These are phyloP conservation scores for Drosophila bocqueti DNA, from an alignment of 1,140 invertebrate species.

Conservation along the genomic window DNA sequence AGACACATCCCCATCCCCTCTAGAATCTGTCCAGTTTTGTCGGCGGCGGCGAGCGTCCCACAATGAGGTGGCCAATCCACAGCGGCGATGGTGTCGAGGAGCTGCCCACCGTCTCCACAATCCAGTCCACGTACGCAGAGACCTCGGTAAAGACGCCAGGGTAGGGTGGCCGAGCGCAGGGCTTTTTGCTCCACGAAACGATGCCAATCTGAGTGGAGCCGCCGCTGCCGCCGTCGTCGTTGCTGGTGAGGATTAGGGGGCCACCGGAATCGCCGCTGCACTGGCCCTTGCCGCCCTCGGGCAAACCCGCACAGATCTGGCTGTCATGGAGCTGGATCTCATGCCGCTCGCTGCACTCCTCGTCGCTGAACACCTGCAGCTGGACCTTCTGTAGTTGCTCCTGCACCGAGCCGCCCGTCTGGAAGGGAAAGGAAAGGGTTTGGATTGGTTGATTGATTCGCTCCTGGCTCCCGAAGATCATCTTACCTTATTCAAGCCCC, in stretches of 20 bases:
- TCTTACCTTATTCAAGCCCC: slow-evolving; percentile 74
- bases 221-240: not conserved
- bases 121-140: slow-evolving; percentile 85
- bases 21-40: slow-evolving; percentile 11
- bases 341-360: slow-evolving; percentile 75
- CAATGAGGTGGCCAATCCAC: slow-evolving; percentile 59
- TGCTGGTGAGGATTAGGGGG: slow-evolving; percentile 73
- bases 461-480: rapidly evolving
- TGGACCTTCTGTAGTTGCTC: slow-evolving; percentile 78
- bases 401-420: slow-evolving; percentile 82
- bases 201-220: slow-evolving; percentile 83
- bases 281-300: slow-evolving; percentile 84
- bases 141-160: slow-evolving; percentile 86
- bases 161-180: slow-evolving; percentile 84
- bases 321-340: slow-evolving; percentile 59
- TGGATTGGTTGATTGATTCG: not conserved
- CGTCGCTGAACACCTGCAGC: slow-evolving; percentile 75
- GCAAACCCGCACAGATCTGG: slow-evolving; percentile 84
- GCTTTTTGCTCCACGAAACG: slow-evolving; percentile 85
- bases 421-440: slow-evolving; percentile 4
- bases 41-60: slow-evolving; percentile 60
- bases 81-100: slow-evolving; percentile 12
- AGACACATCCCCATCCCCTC: too few species aligned
- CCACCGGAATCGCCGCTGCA: slow-evolving; percentile 86
- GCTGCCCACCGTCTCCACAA: slow-evolving; percentile 59